Evolutionary conservation across 2,797 vertebrate species (phyloP), one percentile per base, ranked within the genome.

Genomic region (Peromyscus nudipes): DNA sequence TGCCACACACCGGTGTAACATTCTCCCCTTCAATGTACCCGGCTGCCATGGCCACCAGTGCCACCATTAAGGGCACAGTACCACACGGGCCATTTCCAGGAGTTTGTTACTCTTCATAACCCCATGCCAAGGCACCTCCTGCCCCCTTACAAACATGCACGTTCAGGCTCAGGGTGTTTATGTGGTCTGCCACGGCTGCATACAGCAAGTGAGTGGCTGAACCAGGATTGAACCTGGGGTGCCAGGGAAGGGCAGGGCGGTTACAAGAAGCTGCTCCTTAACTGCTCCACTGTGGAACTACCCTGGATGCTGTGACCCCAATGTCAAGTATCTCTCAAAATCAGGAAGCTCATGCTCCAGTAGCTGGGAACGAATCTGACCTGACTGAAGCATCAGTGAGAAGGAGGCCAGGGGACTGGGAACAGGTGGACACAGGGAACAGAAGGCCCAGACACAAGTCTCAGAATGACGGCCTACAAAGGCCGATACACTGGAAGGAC

Each of bases 11-110:
- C 1, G 37, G 83, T n/a, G 19, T 11, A 7, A 6, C 2, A 1
- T 10, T 46, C 57, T 9, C 3, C 21, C 43, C 0, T 1, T 37
- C 6, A 21, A 1, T 0, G 9, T 0, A 16, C 0, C 40, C 34
- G 2, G 49, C 65, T 40, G 52, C 27, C 10, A 7, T 11, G 1
- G 46, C 37, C 55, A 64, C 52, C 37, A 25, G 64, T 0, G 13
- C 46, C 64, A 46, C 27, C 0, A 1, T 37, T 2, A 49, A 43
- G 49, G 25, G 29, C 34, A 43, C 67, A 88, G 2, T 9, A 46
- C 40, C 5, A 25, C 0, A 55, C 31, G 0, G 62, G 27, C 52
- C 4, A 29, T 11, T 52, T 79, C 55, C 10, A 9, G 0, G 2
- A 76, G 49, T n/a, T 73, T 6, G 0, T 7, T 43, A 17, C 14